Evolutionary conservation across 2,797 vertebrate species (phyloP).

Genomic region (Chelonia mydas): DNA sequence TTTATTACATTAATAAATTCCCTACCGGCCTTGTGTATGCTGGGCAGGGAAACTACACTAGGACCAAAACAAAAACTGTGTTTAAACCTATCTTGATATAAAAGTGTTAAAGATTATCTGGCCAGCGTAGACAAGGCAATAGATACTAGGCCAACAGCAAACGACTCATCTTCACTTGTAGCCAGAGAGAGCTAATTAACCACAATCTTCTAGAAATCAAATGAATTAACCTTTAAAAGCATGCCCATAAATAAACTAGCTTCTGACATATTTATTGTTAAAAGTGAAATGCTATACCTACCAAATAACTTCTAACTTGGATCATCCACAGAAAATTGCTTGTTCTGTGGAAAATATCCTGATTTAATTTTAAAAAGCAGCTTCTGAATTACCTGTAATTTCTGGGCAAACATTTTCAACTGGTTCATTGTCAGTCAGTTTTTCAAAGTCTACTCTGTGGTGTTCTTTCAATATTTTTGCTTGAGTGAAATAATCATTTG

Average conservation of each 20-base stretch:
- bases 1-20: not conserved
- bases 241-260: not conserved
- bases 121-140: not conserved
- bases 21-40: not conserved
- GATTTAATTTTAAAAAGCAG: conserved; percentile 45
- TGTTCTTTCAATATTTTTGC: conserved; percentile 86
- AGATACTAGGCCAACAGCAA: not conserved
- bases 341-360: not conserved
- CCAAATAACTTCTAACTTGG: not conserved
- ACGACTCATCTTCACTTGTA: not conserved
- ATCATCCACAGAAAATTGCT: conserved; percentile 10
- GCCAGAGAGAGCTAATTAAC: not conserved
- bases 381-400: conserved; percentile 74
- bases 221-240: conserved; percentile 18
- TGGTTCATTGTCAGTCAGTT: conserved; percentile 45
- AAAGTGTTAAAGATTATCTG: not conserved
- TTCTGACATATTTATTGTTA: conserved; percentile 5
- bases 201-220: conserved; percentile 6
- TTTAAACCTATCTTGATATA: not conserved
- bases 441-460: conserved; percentile 59
- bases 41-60: not conserved
- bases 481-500: conserved; percentile 92
- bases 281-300: not conserved
- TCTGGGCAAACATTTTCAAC: conserved; percentile 52
- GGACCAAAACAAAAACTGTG: not conserved